Evolutionary conservation across 1,140 invertebrate species (phyloP), one percentile per base, ranked within the genome.

Genomic region (Papilio xuthus): DNA sequence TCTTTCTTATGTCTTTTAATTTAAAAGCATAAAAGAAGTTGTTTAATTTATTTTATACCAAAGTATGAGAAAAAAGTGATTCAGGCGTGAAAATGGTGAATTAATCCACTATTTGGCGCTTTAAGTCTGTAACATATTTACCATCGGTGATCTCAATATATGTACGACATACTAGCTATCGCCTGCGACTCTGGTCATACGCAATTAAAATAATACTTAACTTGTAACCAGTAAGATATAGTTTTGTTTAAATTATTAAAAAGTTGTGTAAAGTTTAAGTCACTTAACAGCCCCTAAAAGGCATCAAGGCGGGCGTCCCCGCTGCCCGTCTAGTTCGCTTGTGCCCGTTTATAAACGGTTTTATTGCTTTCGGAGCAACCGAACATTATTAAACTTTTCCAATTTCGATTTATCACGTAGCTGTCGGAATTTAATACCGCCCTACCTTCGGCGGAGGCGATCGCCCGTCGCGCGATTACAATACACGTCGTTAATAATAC

Each of bases 331-430:
- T 93, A 90, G 90, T 91, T 91, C 92, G 90, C 92, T 89, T 91
- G 90, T 90, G 89, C 91, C 91, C 92, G 92, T 92, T 94, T 94
- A 93, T 94, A 94, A 94, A 93, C 92, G 92, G 89, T 94, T 94
- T 94, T 94, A 94, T 94, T 94, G 92, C 92, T 93, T 94, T 93
- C 91, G 91, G 91, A 94, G 92, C 92, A 94, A 93, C 92, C 92
- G 92, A 94, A 94, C 92, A 94, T 94, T 94, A 94, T 94, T 94
- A 94, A 94, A 94, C 91, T 94, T 94, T 94, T 94, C 92, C 92
- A 94, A 94, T 94, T 94, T 94, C 92, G 92, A 94, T 94, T 94
- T 94, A 94, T 94, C 92, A 94, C 92, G 92, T 94, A 94, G 92
- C 92, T 94, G 92, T 94, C 92, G 92, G 92, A 94, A 94, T 94